These are phyloP conservation scores for Craterocephalus amniculus DNA, from an alignment of 2,797 vertebrate genomes.

Conservation along the genomic window DNA sequence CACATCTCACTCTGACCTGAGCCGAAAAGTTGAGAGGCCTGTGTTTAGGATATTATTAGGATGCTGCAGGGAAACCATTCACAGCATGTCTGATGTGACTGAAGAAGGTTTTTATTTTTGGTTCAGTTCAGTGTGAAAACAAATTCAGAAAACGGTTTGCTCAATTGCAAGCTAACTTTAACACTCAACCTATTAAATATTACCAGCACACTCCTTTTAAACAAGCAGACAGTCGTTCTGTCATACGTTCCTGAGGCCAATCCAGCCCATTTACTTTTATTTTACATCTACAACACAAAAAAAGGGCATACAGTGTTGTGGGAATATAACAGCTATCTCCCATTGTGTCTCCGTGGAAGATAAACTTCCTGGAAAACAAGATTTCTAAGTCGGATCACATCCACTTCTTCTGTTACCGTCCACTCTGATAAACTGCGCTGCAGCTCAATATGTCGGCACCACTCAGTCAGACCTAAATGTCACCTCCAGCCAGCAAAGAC, in stretches of 20 bases:
- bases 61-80: not conserved
- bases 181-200: not conserved
- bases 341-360: constrained; percentile 50
- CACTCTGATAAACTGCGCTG: not conserved
- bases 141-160: too few species aligned
- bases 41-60: not conserved
- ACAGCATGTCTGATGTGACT: not conserved
- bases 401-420: constrained; percentile 4
- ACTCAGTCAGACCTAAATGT: not conserved
- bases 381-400: constrained; percentile 48
- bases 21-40: too few species aligned
- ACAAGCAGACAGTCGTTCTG: not conserved
- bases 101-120: too few species aligned
- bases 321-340: constrained; percentile 8
- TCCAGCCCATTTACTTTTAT: not conserved
- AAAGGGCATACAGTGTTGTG: constrained; percentile 1
- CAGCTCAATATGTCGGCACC: not conserved
- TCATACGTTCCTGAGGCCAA: not conserved
- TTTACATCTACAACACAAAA: constrained; percentile 7
- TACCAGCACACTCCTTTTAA: not conserved
- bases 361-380: constrained; percentile 58
- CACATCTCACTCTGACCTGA: too few species aligned
- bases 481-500: not conserved
- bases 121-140: too few species aligned
- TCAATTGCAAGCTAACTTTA: too few species aligned